Evolutionary conservation across 2,888 invertebrate genomes (phyloP).

Genomic region (Polydrusus tereticollis): DNA sequence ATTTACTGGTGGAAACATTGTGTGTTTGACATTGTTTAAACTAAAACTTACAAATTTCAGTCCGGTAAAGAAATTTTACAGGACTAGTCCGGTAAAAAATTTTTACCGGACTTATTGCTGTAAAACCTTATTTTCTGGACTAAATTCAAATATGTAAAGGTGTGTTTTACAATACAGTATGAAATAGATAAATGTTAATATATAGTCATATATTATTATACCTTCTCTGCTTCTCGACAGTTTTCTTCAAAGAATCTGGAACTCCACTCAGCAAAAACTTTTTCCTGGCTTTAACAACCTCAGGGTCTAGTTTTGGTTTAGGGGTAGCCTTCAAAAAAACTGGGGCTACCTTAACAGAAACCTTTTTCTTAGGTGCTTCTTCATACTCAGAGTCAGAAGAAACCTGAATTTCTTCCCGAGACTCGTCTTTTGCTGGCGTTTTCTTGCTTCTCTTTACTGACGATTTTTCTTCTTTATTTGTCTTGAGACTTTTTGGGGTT

Average conservation of each 20-base stretch:
- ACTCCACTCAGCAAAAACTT: slow-evolving; percentile 81
- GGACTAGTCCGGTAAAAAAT: too few relatives aligned
- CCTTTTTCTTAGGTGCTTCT: slow-evolving; percentile 26
- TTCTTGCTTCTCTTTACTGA: slow-evolving; percentile 6
- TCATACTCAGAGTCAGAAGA: slow-evolving; percentile 50
- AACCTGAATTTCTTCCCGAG: slow-evolving; percentile 23
- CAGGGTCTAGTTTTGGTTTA: slow-evolving; percentile 73
- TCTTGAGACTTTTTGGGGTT: not conserved
- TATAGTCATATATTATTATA: too few relatives aligned
- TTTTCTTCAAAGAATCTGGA: slow-evolving; percentile 74
- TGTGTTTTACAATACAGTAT: too few relatives aligned
- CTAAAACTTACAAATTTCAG: too few relatives aligned
- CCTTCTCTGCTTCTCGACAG: slow-evolving; percentile 68
- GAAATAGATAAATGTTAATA: too few relatives aligned
- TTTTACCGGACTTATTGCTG: too few relatives aligned
- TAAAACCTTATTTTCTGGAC: too few relatives aligned
- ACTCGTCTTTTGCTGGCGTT: slow-evolving; percentile 14
- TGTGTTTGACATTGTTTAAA: too few relatives aligned
- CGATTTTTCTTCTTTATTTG: not conserved
- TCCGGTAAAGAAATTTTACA: too few relatives aligned
- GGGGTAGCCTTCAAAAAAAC: slow-evolving; percentile 72
- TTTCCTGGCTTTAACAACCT: slow-evolving; percentile 74
- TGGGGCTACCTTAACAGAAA: slow-evolving; percentile 75
- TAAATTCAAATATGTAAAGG: too few relatives aligned
- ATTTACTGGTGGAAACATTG: too few relatives aligned